These are phyloP conservation scores for Sycophila sp. DNA, from an alignment of 1,140 invertebrate species.

Conservation along the genomic window DNA sequence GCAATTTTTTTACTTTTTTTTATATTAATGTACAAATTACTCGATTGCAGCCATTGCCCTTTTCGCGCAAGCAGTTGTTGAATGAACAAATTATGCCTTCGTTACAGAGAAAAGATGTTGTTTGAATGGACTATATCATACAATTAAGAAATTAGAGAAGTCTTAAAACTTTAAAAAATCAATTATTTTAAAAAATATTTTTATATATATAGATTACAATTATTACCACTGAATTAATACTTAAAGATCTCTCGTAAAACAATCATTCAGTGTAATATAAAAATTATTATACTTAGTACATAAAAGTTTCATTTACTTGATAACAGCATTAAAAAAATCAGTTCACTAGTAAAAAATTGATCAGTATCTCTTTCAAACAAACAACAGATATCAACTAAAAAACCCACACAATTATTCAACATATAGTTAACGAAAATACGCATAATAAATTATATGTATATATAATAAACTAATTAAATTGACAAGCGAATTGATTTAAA, in stretches of 20 bases:
- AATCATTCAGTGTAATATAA: conserved; percentile 23
- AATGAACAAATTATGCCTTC: conserved; percentile 26
- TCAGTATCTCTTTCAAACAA: conserved; percentile 19
- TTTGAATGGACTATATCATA: conserved; percentile 25
- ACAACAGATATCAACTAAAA: conserved; percentile 22
- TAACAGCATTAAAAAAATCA: conserved; percentile 28
- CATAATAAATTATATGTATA: conserved; percentile 28
- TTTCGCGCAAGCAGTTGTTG: conserved; percentile 21
- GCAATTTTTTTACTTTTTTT: conserved; percentile 34
- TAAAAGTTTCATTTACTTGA: conserved; percentile 19
- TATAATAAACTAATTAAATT: conserved; percentile 17
- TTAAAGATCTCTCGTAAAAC: conserved; percentile 23
- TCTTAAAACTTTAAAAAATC: conserved; percentile 40
- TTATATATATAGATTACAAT: conserved; percentile 24
- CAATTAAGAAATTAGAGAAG: conserved; percentile 31
- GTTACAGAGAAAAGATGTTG: conserved; percentile 31
- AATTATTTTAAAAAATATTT: conserved; percentile 29
- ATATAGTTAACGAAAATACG: conserved; percentile 23
- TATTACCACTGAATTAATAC: conserved; percentile 22
- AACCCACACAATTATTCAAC: conserved; percentile 25
- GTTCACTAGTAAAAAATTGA: conserved; percentile 14
- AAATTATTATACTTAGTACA: conserved; percentile 20
- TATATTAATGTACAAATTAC: conserved; percentile 39
- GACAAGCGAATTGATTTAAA: conserved; percentile 30
- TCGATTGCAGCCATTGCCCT: conserved; percentile 32